A percentile compares a stretch with the other conserved stretches of the same genome.
phyloP scores from a whole-genome alignment of 2,113 vertebrate genomes.

The Oncorhynchus nerka region DNA sequence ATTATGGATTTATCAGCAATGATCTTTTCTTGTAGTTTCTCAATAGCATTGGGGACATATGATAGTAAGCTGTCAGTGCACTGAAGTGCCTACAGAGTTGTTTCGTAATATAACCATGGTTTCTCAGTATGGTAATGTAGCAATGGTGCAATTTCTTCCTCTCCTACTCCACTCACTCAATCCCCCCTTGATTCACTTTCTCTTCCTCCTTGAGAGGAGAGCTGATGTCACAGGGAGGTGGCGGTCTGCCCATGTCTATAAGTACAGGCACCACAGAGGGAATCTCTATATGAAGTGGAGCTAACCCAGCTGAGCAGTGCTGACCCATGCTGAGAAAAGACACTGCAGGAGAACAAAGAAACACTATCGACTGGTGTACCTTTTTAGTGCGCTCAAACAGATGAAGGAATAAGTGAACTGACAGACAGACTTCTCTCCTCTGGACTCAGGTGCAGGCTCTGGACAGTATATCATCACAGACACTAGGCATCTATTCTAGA shows the following conservation, averaged over 20 bases:
- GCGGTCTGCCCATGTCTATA: slow-evolving; percentile 57
- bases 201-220: slow-evolving; percentile 26
- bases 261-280: slow-evolving; percentile 51
- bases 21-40: neutral
- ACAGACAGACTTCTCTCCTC: slow-evolving; percentile 2
- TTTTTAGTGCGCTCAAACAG: slow-evolving; percentile 20
- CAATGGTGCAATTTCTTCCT: neutral
- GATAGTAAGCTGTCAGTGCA: neutral
- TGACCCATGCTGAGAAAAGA: slow-evolving; percentile 4
- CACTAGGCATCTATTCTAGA: neutral
- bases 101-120: neutral
- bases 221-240: slow-evolving; percentile 43
- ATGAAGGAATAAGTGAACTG: neutral
- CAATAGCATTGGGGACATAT: neutral
- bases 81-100: neutral
- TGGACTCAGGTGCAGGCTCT: neutral
- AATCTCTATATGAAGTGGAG: slow-evolving; percentile 54
- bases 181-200: slow-evolving; percentile 22
- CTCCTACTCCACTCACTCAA: neutral
- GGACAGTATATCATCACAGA: neutral
- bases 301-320: slow-evolving; percentile 16
- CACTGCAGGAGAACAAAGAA: slow-evolving; percentile 8
- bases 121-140: neutral
- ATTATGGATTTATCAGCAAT: neutral
- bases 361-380: slow-evolving; percentile 14